Percentiles rank a stretch among this genome's conserved stretches.
Evolutionary conservation across 2,797 vertebrate genomes (phyloP).

Genomic region (Coregonus ussuriensis): DNA sequence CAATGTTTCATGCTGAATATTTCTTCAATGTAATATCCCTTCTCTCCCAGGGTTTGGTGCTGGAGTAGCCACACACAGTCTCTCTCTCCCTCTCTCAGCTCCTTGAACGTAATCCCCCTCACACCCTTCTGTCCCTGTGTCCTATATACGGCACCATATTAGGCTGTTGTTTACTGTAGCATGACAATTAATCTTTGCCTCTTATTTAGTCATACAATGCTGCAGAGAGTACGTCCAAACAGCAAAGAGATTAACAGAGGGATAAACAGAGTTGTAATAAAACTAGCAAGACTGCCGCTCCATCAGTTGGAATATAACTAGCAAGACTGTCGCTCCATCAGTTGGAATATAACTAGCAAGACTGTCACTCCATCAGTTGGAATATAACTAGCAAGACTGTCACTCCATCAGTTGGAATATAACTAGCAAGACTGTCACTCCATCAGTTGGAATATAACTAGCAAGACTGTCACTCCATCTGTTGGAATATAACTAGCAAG

Average conservation of each 20-base stretch:
- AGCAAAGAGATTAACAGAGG: constrained; percentile 9
- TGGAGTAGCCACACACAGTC: background rate
- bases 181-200: constrained; percentile 46
- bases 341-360: too few relatives aligned
- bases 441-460: too few relatives aligned
- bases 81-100: background rate
- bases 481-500: too few relatives aligned
- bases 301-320: too few relatives aligned
- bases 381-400: too few relatives aligned
- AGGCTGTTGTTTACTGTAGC: constrained; percentile 42
- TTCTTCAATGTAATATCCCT: background rate
- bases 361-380: too few relatives aligned
- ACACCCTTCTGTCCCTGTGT: background rate
- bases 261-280: constrained; percentile 17
- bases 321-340: too few relatives aligned
- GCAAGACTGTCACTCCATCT: too few relatives aligned
- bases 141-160: constrained; percentile 47
- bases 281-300: background rate
- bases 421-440: too few relatives aligned
- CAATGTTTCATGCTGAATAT: background rate
- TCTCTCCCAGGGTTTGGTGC: background rate
- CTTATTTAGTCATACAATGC: constrained; percentile 35
- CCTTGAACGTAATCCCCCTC: background rate
- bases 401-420: too few relatives aligned
- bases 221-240: constrained; percentile 21